phyloP scores from a whole-genome alignment of 2,797 vertebrate species.

The Clamator glandarius region DNA sequence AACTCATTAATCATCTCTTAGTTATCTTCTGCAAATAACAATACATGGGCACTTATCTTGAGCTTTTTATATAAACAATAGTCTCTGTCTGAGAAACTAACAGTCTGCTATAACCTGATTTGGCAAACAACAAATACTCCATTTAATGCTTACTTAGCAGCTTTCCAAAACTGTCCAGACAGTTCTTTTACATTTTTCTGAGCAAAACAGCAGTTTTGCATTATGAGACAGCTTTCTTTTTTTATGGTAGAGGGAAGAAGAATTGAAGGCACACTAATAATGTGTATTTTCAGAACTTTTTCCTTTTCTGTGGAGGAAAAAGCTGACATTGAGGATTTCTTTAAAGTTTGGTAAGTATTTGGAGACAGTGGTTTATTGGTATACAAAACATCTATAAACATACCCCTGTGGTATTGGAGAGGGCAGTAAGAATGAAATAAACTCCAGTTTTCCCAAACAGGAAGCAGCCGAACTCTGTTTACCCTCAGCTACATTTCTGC shows the following conservation, averaged over 20 bases:
- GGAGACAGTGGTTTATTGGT: conserved; percentile 35
- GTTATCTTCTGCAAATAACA: conserved; percentile 34
- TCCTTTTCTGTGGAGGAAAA: background rate
- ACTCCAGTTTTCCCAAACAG: conserved; percentile 39
- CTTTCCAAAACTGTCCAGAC: background rate
- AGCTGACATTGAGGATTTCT: conserved; percentile 35
- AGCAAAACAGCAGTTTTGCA: background rate
- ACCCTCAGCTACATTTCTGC: background rate
- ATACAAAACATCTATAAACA: conserved; percentile 42
- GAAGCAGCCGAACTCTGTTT: background rate
- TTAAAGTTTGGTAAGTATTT: conserved; percentile 19
- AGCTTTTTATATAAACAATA: background rate
- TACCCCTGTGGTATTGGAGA: background rate
- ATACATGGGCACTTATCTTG: background rate
- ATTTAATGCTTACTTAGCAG: background rate
- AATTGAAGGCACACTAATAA: background rate
- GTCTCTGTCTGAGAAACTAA: background rate
- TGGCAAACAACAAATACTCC: background rate
- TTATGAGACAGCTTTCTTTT: background rate
- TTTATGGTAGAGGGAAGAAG: background rate
- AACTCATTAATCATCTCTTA: conserved; percentile 2
- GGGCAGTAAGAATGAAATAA: conserved; percentile 25
- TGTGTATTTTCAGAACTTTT: background rate
- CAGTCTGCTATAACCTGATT: background rate
- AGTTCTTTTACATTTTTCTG: background rate